Percentiles rank a stretch among this genome's conserved stretches.
Conservation (phyloP, 1,140 invertebrate species). For the Teleopsis dalmanni region DNA sequence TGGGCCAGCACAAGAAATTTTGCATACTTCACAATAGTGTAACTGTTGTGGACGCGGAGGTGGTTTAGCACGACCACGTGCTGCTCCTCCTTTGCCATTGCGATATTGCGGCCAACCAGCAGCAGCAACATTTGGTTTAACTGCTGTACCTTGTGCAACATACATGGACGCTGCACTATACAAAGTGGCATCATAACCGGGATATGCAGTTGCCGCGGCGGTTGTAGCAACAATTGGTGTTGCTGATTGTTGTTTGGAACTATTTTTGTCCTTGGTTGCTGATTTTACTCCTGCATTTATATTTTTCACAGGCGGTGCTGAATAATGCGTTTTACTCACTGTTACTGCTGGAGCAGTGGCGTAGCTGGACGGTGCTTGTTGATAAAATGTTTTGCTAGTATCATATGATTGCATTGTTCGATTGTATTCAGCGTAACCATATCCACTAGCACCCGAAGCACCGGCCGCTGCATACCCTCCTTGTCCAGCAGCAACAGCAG, state of each 20-base stretch:
- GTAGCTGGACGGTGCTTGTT: constrained; percentile 52
- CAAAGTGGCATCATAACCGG: constrained; percentile 82
- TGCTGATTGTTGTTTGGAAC: constrained; percentile 17
- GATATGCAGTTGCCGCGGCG: constrained; percentile 57
- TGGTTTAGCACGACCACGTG: constrained; percentile 53
- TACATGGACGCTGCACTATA: constrained; percentile 91
- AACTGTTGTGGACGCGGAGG: constrained; percentile 84
- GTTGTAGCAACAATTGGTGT: constrained; percentile 20
- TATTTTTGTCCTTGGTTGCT: constrained; percentile 38
- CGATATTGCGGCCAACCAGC: constrained; percentile 19
- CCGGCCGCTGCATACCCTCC: constrained; percentile 28
- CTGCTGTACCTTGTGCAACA: constrained; percentile 51
- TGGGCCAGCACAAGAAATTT: constrained; percentile 93
- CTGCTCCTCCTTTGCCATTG: constrained; percentile 38
- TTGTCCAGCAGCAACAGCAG: constrained; percentile 38
- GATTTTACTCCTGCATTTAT: constrained; percentile 27
- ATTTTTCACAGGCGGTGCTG: constrained; percentile 48
- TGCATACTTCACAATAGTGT: constrained; percentile 94
- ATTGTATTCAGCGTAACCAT: constrained; percentile 59
- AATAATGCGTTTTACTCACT: constrained; percentile 46
- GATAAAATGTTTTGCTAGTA: constrained; percentile 59
- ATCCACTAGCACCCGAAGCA: constrained; percentile 54
- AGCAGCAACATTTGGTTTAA: constrained; percentile 20
- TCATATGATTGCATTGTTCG: constrained; percentile 54
- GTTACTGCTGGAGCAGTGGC: constrained; percentile 47